Conservation (phyloP, 2,797 vertebrate genomes). For the Coilia nasus region DNA sequence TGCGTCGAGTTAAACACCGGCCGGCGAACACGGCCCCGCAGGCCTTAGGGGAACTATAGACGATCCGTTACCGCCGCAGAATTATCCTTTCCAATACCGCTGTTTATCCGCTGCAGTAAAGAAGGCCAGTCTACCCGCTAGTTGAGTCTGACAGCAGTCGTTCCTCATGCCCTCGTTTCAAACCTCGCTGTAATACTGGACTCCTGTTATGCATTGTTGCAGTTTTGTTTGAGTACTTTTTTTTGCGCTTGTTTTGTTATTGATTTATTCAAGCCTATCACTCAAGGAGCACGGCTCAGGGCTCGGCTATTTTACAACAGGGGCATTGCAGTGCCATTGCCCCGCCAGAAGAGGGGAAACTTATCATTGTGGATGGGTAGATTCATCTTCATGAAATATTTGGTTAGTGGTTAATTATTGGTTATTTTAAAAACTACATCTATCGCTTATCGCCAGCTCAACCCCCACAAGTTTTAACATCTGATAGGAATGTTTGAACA, state of each 20-base stretch:
- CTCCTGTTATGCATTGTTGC: not conserved
- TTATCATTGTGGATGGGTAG: not conserved
- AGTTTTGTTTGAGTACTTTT: not conserved
- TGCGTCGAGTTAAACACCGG: conserved; percentile 53
- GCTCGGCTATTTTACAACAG: not conserved
- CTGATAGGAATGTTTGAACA: not conserved
- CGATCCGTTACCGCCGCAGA: conserved; percentile 40
- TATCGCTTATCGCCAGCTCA: not conserved
- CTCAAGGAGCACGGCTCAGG: not conserved
- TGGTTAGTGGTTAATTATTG: too few species aligned
- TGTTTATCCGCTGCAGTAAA: conserved; percentile 50
- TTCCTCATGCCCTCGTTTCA: conserved; percentile 2
- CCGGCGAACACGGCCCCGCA: conserved; percentile 35
- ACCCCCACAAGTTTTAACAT: not conserved
- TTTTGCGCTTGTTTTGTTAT: not conserved
- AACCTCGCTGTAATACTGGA: not conserved
- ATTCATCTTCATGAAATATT: too few species aligned
- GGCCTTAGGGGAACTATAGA: conserved; percentile 47
- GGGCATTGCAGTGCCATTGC: not conserved
- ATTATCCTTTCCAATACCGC: conserved; percentile 34
- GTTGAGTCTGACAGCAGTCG: not conserved
- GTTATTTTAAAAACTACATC: not conserved
- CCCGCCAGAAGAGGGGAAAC: not conserved
- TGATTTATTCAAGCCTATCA: not conserved
- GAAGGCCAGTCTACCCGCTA: not conserved